phyloP scores from a whole-genome alignment of 1,140 invertebrate genomes.

The Lasioglossum baleicum region DNA sequence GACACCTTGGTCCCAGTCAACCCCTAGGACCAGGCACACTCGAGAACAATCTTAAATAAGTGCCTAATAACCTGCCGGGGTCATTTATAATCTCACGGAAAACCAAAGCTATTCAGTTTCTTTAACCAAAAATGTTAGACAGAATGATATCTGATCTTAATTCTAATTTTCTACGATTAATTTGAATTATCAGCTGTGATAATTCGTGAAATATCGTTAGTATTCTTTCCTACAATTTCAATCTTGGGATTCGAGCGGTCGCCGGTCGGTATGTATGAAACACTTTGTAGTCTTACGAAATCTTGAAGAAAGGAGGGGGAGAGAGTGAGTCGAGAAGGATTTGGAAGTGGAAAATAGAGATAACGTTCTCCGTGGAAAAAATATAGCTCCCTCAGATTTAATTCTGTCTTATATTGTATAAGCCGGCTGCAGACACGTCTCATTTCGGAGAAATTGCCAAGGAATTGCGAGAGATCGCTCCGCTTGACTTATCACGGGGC shows the following conservation, averaged over 20 bases:
- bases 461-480: neutral
- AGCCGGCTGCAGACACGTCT: neutral
- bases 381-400: neutral
- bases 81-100: conserved; percentile 21
- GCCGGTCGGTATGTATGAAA: no score
- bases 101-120: no score
- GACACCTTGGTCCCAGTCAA: conserved; percentile 40
- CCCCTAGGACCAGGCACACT: no score
- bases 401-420: neutral
- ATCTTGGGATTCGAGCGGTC: no score
- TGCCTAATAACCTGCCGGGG: conserved; percentile 11
- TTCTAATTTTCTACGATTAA: no score
- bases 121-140: no score
- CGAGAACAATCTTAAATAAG: conserved; percentile 16
- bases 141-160: no score
- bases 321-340: neutral
- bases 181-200: no score
- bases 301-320: neutral
- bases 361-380: neutral
- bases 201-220: no score
- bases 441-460: neutral
- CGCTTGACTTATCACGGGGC: no score
- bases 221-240: no score
- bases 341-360: neutral
- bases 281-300: neutral